A percentile compares a stretch with the other conserved stretches of the same genome.
These are phyloP conservation scores for Chrysolina haemoptera DNA, from an alignment of 2,888 invertebrate genomes.

Conservation along the genomic window DNA sequence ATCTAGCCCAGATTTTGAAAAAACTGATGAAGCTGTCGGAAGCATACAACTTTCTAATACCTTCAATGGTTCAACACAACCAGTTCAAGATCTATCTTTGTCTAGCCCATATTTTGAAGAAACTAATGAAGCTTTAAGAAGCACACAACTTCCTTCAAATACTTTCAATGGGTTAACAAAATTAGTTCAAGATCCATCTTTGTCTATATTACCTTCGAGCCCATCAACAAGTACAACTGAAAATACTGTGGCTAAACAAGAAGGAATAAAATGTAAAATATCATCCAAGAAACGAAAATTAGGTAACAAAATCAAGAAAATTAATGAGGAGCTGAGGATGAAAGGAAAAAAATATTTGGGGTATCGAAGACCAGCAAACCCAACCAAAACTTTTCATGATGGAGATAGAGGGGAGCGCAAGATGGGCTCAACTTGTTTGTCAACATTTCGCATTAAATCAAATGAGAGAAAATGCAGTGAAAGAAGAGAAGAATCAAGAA, in stretches of 20 bases:
- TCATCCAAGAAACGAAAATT: conserved; percentile 10
- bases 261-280: conserved; percentile 2
- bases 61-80: not conserved
- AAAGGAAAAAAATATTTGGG: conserved; percentile 36
- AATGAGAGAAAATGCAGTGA: conserved; percentile 21
- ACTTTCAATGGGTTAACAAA: conserved; percentile 2
- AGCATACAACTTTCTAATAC: conserved; percentile 9
- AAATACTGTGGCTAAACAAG: not conserved
- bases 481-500: conserved; percentile 10
- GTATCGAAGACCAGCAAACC: conserved; percentile 33
- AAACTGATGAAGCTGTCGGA: not conserved
- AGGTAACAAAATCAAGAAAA: conserved; percentile 11
- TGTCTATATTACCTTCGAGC: not conserved
- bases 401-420: conserved; percentile 28
- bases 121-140: not conserved
- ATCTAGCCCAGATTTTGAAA: not conserved
- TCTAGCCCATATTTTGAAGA: too few relatives aligned
- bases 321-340: conserved; percentile 37
- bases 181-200: conserved; percentile 7
- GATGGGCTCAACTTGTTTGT: conserved; percentile 31
- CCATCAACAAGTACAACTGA: conserved; percentile 1
- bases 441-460: conserved; percentile 35
- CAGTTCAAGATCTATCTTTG: conserved; percentile 9
- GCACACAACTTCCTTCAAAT: conserved; percentile 8
- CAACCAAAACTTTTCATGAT: conserved; percentile 36